phyloP scores from a whole-genome alignment of 2,888 invertebrate species.

The Synergus umbraculus region DNA sequence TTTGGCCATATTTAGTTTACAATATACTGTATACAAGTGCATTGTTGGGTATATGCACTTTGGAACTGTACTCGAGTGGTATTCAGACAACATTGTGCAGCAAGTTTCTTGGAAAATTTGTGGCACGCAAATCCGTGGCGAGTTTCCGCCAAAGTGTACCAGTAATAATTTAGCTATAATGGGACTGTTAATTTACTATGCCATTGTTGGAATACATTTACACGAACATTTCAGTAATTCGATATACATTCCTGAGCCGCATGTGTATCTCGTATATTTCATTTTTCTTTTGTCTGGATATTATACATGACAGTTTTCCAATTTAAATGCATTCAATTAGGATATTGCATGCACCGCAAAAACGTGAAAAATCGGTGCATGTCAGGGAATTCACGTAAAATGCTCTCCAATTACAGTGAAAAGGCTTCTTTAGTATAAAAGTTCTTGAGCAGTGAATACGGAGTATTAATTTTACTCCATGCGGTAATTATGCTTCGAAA shows the following conservation, averaged over 20 bases:
- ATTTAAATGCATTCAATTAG: neutral
- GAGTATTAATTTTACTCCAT: neutral
- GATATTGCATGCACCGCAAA: no score
- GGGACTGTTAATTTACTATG: conserved; percentile 30
- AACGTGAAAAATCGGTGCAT: no score
- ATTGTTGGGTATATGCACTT: conserved; percentile 31
- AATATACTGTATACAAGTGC: conserved; percentile 18
- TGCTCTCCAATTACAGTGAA: no score
- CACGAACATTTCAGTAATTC: conserved; percentile 3
- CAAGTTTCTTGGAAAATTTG: conserved; percentile 40
- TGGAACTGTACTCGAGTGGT: conserved; percentile 16
- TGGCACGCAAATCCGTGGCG: conserved; percentile 39
- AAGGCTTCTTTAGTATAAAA: neutral
- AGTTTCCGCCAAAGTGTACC: conserved; percentile 32
- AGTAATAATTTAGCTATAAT: conserved; percentile 38
- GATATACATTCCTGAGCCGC: conserved; percentile 4
- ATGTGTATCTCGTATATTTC: neutral
- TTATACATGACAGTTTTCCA: neutral
- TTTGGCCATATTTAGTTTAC: conserved; percentile 29
- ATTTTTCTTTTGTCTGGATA: neutral
- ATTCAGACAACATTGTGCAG: conserved; percentile 24
- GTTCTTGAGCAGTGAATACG: conserved; percentile 1
- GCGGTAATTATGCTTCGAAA: conserved; percentile 13
- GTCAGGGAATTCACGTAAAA: no score
- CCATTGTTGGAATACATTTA: conserved; percentile 2